These are phyloP conservation scores for Nyctereutes procyonoides DNA, from an alignment of 2,113 vertebrate species.

Conservation along the genomic window DNA sequence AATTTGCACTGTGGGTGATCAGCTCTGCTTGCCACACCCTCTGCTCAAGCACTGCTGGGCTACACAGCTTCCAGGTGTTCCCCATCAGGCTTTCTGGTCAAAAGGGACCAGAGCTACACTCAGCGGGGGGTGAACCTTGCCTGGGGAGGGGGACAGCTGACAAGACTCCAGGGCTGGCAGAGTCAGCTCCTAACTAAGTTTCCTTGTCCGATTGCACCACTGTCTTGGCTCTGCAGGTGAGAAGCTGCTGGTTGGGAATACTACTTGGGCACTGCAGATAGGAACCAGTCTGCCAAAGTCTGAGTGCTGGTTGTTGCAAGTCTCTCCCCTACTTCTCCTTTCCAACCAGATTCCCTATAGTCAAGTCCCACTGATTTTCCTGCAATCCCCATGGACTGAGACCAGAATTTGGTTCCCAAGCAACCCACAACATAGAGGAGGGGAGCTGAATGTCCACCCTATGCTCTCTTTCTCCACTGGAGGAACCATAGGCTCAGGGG, in stretches of 20 bases:
- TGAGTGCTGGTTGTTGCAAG: not conserved
- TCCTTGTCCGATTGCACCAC: not conserved
- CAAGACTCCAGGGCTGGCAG: not conserved
- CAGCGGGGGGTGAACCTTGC: not conserved
- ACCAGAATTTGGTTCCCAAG: not conserved
- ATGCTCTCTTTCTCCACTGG: not conserved
- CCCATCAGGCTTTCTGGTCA: not conserved
- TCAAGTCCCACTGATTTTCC: not conserved
- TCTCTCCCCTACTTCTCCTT: not conserved
- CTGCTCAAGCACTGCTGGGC: not conserved
- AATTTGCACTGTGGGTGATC: not conserved
- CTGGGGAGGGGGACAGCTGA: not conserved
- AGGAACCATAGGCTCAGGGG: not conserved
- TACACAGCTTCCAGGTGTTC: not conserved
- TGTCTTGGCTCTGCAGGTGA: not conserved
- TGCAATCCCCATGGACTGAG: not conserved
- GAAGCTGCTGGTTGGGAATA: not conserved
- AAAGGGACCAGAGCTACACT: too few species aligned
- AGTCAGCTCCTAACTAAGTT: not conserved
- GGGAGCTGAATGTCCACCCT: not conserved
- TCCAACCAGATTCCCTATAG: not conserved
- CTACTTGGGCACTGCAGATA: not conserved
- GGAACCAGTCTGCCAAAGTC: not conserved
- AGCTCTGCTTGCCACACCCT: not conserved
- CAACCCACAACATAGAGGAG: not conserved